Evolutionary conservation across 1,140 invertebrate genomes (phyloP).

Genomic region (Drosophila cardini): DNA sequence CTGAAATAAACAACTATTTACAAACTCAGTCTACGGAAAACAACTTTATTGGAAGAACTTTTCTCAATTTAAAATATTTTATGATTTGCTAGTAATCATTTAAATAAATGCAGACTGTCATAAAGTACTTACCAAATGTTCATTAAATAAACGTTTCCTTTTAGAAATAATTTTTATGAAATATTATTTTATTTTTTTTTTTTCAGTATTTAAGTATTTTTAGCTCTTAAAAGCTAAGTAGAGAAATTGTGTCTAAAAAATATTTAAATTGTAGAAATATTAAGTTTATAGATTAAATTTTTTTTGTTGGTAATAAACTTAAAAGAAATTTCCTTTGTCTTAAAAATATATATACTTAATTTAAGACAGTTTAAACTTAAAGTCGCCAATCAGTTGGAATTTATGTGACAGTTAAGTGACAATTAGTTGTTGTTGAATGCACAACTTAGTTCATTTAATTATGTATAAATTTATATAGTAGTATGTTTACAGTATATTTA

Average conservation of each 20-base stretch:
- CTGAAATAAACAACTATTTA: slow-evolving; percentile 1
- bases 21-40: slow-evolving; percentile 4
- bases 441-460: slow-evolving; percentile 3
- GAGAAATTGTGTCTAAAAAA: too few relatives aligned
- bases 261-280: too few relatives aligned
- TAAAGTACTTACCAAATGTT: too few relatives aligned
- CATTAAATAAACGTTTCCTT: too few relatives aligned
- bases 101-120: too few relatives aligned
- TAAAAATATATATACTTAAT: background rate
- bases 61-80: background rate
- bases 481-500: slow-evolving; percentile 15
- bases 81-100: background rate
- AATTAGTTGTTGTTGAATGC: slow-evolving; percentile 16
- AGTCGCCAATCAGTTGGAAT: slow-evolving; percentile 1
- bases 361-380: background rate
- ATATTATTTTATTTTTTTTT: too few relatives aligned
- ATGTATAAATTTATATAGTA: slow-evolving; percentile 6
- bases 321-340: too few relatives aligned
- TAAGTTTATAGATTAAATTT: too few relatives aligned
- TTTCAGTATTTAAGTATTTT: too few relatives aligned
- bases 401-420: slow-evolving; percentile 18
- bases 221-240: too few relatives aligned
- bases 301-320: too few relatives aligned
- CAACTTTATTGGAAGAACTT: background rate
- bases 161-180: too few relatives aligned